Base-by-base conservation (phyloP, 1,140 invertebrate genomes). In the Bombyx mori region DNA sequence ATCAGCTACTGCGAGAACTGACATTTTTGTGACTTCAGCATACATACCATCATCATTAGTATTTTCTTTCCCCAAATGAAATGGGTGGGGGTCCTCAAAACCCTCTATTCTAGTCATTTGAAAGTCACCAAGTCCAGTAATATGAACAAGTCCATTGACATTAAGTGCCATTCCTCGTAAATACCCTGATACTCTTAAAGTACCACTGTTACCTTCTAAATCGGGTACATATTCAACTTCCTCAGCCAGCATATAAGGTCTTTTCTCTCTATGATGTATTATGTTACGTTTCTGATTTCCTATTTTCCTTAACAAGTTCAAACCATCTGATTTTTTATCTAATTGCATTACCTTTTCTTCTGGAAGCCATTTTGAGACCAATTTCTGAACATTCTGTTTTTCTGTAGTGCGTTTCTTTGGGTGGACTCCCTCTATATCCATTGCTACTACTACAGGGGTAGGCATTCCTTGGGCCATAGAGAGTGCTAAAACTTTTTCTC, bases 101-200 rank as follows among this genome's bases (percentile, higher is more conserved):
- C 91, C 89, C 88, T 94, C 92, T 65, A 99, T 96, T 78, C 93
- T 91, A 3, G 86, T 89, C 91, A 99, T 92, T 89, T 98, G 97
- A 82, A 94, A 99, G 77, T 98, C 95, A 47, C 97, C 97, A 75
- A 96, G 91, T 0, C 96, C 97, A 54, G 95, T 92, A 54, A 99
- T 92, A 74, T 99, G 95, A 51, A 99, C 88, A 51, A 99, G 88
- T 65, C 93, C 89, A 90, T 99, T 98, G 0, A 95, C 96, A 82
- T 93, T 94, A 46, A 98, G 86, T 7, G 93, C 87, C 66, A 92
- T 90, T 1, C 96, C 95, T 72, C 95, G 88, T 51, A 99, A 80
- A 86, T 94, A 98, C 3, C 98, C 98, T 60, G 93, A 93, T 1
- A 99, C 81, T 88, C 94, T 94, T 42, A 99, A 81, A 44, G 92